Base-by-base conservation (phyloP, 2,113 vertebrate genomes). In the Sphyrna mokarran region DNA sequence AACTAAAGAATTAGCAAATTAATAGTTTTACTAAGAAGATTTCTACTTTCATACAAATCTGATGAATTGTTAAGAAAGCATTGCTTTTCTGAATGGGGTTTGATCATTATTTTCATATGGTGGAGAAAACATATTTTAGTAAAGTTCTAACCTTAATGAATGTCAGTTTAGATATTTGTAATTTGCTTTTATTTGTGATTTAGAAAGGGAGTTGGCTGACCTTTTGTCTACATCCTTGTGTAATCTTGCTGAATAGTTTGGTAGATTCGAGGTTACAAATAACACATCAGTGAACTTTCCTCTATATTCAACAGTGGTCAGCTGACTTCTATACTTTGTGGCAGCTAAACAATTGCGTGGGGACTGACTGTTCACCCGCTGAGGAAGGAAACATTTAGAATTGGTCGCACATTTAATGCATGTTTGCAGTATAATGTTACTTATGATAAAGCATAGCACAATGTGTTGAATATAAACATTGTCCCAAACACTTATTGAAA, bases 251-350 rank as follows among this genome's bases (percentile, higher is more conserved):
- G 61, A 61, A 16, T 29, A 54, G 6, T 48, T 61, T 95, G 2
- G 8, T 14, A 43, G 23, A 3, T 95, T 94, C 48, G 37, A 70
- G 18, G 33, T 94, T 37, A 11, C 66, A 43, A 20, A 66, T 58
- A 22, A 69, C n/a, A 68, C 20, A 61, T 43, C n/a, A 10, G 20
- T 95, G 69, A 95, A 43, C 91, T 70, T 95, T 95, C 69, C 69
- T 95, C 94, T 48, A 95, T 13, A 72, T 95, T 72, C 37, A 29
- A 23, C 40, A 8, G 23, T 72, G 66, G 37, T 48, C 37, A 95
- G 93, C 37, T 66, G 61, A 68, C n/a, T 37, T 61, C 61, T 61
- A 29, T 61, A 90, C 26, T 94, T 94, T 95, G 40, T 95, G 94
- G 94, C 94, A 95, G 40, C 43, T 95, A 22, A 95, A 72, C 10